Evolutionary conservation across 2,797 vertebrate species (phyloP), one percentile per base, ranked within the genome.

Genomic region (Odontamblyopus lacepedii): DNA sequence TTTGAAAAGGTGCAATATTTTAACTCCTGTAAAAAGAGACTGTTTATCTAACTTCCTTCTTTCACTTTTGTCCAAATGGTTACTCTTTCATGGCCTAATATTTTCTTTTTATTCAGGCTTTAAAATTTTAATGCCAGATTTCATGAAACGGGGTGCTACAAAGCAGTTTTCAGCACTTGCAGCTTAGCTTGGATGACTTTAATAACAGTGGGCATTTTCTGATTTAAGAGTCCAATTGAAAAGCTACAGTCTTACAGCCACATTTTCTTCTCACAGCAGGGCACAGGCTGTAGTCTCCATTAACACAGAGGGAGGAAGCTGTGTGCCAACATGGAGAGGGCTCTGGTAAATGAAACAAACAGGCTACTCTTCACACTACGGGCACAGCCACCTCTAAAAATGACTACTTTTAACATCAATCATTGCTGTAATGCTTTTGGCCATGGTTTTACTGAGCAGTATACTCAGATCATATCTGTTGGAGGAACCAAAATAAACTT

Each of bases 291-390:
- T n/a, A 55, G 69, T 71, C 59, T 75, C 35, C 16, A 68, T 67
- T 67, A 68, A 74, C 70, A 59, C 75, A 68, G 72, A 67, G 57
- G 74, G 63, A 75, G 73, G 77, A 48, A 74, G 69, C 80, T 29
- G 13, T 60, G 75, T 63, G 72, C 55, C 65, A 64, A 56, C 67
- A 76, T 74, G 62, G 56, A 75, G 66, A 78, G 63, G 74, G 67
- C 70, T 71, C 67, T 61, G 59, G 62, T 73, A 81, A 84, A 89
- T 83, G 72, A 85, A 79, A 87, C 68, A 78, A 83, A 83, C 59
- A 63, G 61, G 50, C 29, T 6, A 71, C 59, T 55, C 38, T 83
- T 78, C 78, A 73, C 71, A 74, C 75, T 74, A 65, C 3, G 16
- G 65, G 74, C 74, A 77, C 71, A 30, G 64, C 80, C 76, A 76